Evolutionary conservation across 2,797 vertebrate genomes (phyloP), one percentile per base, ranked within the genome.

Genomic region (Sebastes dallii): DNA sequence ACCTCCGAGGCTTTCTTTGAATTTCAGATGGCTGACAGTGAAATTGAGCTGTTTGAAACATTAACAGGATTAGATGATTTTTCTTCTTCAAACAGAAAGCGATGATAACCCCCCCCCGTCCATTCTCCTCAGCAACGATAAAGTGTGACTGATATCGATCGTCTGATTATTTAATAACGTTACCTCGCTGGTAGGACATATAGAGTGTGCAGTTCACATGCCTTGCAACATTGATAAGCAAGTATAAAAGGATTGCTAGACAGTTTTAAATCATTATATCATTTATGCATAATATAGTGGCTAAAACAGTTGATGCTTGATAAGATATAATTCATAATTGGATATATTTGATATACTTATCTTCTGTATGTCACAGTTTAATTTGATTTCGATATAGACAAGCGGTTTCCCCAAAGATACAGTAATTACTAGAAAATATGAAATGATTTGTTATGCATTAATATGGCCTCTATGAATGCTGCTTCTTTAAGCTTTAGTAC

Each of bases 31-130:
- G 69, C 86, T 75, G 76, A 76, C 55, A 24, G 78, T 72, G 83
- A 89, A 92, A 89, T 84, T 83, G 77, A 89, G 84, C 78, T 5
- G 77, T 90, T 92, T 90, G 82, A 87, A 90, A 80, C 67, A 71
- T 79, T 79, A 87, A 92, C 72, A 66, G 73, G 84, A 85, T 90
- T 79, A 72, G 60, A 61, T 46, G 12, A 50, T 61, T 72, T 79
- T 75, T 72, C 11, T 75, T 74, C 32, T 79, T 58, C 24, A 67
- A 61, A 75, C 27, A 50, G 10, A 84, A 55, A 50, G 42, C 27
- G 4, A 5, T 62, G 60, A 82, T 72, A 75, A 25, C 59, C 59
- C n/a, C 59, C n/a, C n/a, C 58, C 4, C 16, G 36, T 65, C 32
- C n/a, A n/a, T 66, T 74, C 78, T 72, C 50, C 61, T 42, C n/a